Conservation (phyloP, 2,888 invertebrate species). For the Melitaea athalia region DNA sequence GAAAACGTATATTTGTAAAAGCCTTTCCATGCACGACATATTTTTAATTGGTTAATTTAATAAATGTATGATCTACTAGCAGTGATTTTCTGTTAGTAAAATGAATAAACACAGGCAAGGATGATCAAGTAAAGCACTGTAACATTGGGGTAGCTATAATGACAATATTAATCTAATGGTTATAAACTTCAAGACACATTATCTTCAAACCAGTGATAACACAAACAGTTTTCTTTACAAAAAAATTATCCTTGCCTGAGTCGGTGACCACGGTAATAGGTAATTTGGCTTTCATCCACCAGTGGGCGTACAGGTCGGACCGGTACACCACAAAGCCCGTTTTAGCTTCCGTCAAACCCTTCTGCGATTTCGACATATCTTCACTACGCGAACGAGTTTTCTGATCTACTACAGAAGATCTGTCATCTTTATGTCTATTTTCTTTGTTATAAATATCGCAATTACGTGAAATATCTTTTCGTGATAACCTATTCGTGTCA, state of each 20-base stretch:
- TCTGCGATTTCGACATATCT: conserved; percentile 74
- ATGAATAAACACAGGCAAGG: conserved; percentile 83
- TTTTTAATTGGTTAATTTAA: conserved; percentile 66
- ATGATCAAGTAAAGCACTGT: conserved; percentile 83
- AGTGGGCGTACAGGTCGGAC: conserved; percentile 94
- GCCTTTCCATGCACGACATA: conserved; percentile 71
- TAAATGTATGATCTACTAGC: conserved; percentile 63
- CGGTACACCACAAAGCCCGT: conserved; percentile 85
- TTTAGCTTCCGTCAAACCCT: conserved; percentile 66
- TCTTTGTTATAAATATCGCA: conserved; percentile 62
- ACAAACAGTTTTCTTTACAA: conserved; percentile 81
- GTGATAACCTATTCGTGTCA: conserved; percentile 56
- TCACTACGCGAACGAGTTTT: conserved; percentile 75
- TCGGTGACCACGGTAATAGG: conserved; percentile 84
- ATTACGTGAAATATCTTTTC: conserved; percentile 62
- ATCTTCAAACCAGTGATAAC: conserved; percentile 79
- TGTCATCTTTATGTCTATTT: conserved; percentile 48
- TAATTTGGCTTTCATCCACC: conserved; percentile 95
- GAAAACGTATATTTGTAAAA: conserved; percentile 48
- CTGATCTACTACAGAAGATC: conserved; percentile 50
- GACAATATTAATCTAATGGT: conserved; percentile 77
- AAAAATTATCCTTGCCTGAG: conserved; percentile 83
- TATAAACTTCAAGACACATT: conserved; percentile 79
- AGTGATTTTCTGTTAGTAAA: conserved; percentile 75
- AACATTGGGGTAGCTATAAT: conserved; percentile 78